Conservation (phyloP, 2,888 invertebrate genomes). For the Erebia ligea region DNA sequence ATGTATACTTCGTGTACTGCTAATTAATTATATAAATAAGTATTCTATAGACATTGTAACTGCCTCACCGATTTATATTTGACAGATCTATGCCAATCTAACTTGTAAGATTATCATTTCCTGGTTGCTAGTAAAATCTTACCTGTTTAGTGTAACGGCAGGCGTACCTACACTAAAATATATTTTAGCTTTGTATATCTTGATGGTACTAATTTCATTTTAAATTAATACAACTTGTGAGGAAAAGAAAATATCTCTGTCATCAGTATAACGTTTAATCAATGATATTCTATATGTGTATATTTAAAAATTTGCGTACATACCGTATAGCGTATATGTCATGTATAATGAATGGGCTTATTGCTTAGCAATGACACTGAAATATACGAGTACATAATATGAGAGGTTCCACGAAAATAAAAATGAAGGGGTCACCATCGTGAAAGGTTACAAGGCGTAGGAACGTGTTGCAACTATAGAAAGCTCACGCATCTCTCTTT, state of each 20-base stretch:
- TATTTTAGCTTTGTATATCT: conserved; percentile 19
- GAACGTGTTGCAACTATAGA: not conserved
- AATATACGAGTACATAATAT: no score
- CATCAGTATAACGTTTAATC: not conserved
- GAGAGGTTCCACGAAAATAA: no score
- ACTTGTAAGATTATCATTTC: conserved; percentile 81
- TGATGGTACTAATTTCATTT: not conserved
- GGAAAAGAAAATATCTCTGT: not conserved
- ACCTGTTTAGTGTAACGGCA: conserved; percentile 61
- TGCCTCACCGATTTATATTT: conserved; percentile 63
- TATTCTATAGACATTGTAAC: conserved; percentile 66
- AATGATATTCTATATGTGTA: no score
- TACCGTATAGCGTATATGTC: no score
- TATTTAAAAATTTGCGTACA: no score
- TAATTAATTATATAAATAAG: not conserved
- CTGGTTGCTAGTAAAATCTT: conserved; percentile 63
- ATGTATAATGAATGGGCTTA: no score
- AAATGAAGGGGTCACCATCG: not conserved
- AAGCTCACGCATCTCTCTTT: not conserved
- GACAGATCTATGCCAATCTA: conserved; percentile 79
- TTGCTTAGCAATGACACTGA: no score
- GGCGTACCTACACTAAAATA: conserved; percentile 37
- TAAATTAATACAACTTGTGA: not conserved
- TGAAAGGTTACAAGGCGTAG: not conserved
- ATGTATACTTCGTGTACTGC: not conserved